phyloP scores from a whole-genome alignment of 2,797 vertebrate genomes.

The Notolabrus celidotus region DNA sequence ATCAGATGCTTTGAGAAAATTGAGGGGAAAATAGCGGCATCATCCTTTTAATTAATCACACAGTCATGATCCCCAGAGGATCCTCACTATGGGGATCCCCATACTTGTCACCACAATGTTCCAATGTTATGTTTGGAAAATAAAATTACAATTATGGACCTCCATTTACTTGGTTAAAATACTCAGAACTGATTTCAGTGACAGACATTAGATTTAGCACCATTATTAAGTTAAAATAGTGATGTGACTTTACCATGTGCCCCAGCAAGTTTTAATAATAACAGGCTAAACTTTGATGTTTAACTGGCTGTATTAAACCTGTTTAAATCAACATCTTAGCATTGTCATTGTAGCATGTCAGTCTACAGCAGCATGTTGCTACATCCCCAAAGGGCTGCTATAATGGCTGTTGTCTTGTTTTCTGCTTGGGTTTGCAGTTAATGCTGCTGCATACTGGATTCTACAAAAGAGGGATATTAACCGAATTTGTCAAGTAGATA shows the following conservation, averaged over 20 bases:
- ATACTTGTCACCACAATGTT: no score
- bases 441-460: slow-evolving; percentile 20
- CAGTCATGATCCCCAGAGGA: no score
- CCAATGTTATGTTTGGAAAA: no score
- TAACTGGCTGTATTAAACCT: background rate
- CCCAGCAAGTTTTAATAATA: background rate
- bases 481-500: slow-evolving; percentile 19
- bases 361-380: background rate
- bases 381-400: background rate
- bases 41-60: no score
- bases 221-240: no score
- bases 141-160: no score
- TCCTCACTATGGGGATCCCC: no score
- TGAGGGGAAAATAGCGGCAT: no score
- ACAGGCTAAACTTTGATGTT: background rate
- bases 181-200: no score
- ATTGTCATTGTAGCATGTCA: background rate
- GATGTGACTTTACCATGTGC: background rate
- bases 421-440: slow-evolving; percentile 21
- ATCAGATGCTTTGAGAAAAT: no score
- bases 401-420: background rate
- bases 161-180: no score
- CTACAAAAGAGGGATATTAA: slow-evolving; percentile 2
- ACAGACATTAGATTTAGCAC: no score
- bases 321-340: background rate